Evolutionary conservation across 2,113 vertebrate genomes (phyloP), one percentile per base, ranked within the genome.

Genomic region (Paracanthobrama guichenoti): DNA sequence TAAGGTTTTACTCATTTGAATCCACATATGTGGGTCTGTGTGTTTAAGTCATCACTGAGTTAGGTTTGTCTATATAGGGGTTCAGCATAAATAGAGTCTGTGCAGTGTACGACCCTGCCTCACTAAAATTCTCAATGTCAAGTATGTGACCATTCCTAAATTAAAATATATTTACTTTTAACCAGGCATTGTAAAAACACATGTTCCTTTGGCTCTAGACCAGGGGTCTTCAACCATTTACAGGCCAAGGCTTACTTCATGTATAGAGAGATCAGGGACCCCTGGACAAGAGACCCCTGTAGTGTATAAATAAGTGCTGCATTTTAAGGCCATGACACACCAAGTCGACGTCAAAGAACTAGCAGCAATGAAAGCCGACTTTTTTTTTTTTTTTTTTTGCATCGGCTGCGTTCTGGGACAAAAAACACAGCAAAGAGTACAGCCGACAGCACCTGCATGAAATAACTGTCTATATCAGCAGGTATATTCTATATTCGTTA

Each of bases 121-220:
- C 59, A 62, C 10, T 59, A 62, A 67, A 79, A 48, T 22, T 20
- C 20, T 72, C 28, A 39, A 22, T 66, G 72, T 75, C 75, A 50
- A 77, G 46, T 18, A 57, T 79, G 74, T 78, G 55, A 82, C 79
- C 44, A 71, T 81, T 77, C 66, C 83, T 69, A 48, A 83, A 83
- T 87, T 83, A 85, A 77, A 78, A 48, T 57, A 55, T 26, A 79
- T 87, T 85, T 87, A 82, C 76, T 64, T 82, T 75, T 64, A 81
- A 79, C 71, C n/a, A 39, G 79, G 60, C 48, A 62, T 64, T 73
- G 55, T 46, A 79, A 80, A 48, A 77, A 75, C 46, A 75, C 31
- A n/a, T 42, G 50, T 39, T 20, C 35, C 24, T 50, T 11, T 53
- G 48, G 44, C 73, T 50, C 7, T 75, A 50, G 14, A 53, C 24